Evolutionary conservation across 1,140 invertebrate genomes (phyloP).

Genomic region (Drosophila carrolli): DNA sequence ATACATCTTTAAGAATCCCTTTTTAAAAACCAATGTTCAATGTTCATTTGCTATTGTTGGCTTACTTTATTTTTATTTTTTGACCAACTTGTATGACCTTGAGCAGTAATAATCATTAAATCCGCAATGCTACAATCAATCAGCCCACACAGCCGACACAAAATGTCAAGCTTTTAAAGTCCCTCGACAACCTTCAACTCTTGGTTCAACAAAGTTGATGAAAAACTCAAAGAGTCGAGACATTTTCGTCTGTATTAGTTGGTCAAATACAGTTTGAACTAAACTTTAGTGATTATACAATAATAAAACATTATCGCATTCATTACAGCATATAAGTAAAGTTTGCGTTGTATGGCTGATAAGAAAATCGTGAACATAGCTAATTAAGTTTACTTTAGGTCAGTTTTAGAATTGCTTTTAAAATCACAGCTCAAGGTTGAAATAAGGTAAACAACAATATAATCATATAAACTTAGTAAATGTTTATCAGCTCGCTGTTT

Average conservation of each 20-base stretch:
- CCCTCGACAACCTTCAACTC: slow-evolving; percentile 6
- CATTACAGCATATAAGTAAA: not conserved
- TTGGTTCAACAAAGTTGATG: not conserved
- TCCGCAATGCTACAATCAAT: slow-evolving; percentile 11
- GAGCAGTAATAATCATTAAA: not conserved
- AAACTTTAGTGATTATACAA: slow-evolving; percentile 15
- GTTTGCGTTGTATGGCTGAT: not conserved
- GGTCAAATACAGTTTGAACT: not conserved
- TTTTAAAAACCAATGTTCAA: too few relatives aligned
- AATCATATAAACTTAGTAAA: too few relatives aligned
- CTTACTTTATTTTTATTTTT: too few relatives aligned
- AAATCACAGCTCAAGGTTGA: not conserved
- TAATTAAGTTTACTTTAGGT: slow-evolving; percentile 10
- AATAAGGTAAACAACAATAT: not conserved
- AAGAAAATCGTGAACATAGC: not conserved
- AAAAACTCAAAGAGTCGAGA: not conserved
- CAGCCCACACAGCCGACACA: not conserved
- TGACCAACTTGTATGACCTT: too few relatives aligned
- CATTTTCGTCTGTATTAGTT: not conserved
- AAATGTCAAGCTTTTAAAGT: slow-evolving; percentile 10
- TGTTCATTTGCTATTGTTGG: too few relatives aligned
- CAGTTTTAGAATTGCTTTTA: not conserved
- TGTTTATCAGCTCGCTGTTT: too few relatives aligned
- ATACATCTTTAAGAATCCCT: too few relatives aligned
- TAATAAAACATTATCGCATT: not conserved